Conservation (phyloP, 2,797 vertebrate genomes). For the Silurus lanzhouensis region DNA sequence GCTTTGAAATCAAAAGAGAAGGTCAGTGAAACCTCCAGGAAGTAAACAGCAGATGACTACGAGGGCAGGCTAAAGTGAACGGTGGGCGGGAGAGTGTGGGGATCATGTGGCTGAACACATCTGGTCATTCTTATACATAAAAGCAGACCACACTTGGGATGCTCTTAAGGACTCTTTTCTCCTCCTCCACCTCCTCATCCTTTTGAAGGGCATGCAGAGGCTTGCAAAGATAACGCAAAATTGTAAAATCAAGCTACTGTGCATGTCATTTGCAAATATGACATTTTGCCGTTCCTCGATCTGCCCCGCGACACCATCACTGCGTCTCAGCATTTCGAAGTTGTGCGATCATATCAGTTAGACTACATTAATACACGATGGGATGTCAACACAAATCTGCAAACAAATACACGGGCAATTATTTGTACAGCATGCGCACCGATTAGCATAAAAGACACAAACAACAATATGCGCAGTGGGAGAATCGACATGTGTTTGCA, state of each 20-base stretch:
- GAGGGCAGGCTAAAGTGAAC: background rate
- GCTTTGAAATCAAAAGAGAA: background rate
- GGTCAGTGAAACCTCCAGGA: background rate
- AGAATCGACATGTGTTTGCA: slow-evolving; percentile 9
- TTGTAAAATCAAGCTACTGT: background rate
- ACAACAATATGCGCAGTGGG: slow-evolving; percentile 41
- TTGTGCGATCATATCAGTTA: slow-evolving; percentile 34
- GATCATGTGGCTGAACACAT: slow-evolving; percentile 32
- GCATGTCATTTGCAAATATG: slow-evolving; percentile 14
- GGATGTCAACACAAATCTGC: slow-evolving; percentile 29
- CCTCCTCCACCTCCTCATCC: slow-evolving; percentile 24
- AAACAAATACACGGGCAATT: slow-evolving; percentile 38
- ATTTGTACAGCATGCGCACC: slow-evolving; percentile 37
- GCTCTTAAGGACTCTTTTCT: slow-evolving; percentile 26
- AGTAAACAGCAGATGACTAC: slow-evolving; percentile 7
- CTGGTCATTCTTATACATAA: slow-evolving; percentile 27
- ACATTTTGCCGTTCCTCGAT: background rate
- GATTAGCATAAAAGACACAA: slow-evolving; percentile 44
- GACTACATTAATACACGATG: slow-evolving; percentile 37
- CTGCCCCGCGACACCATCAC: slow-evolving; percentile 7
- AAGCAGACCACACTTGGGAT: slow-evolving; percentile 26
- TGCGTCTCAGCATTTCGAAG: slow-evolving; percentile 40
- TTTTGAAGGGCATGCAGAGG: slow-evolving; percentile 23
- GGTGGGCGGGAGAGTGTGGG: background rate
- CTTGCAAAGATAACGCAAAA: background rate